Percentiles rank a stretch among this genome's conserved stretches.
Evolutionary conservation across 2,888 invertebrate genomes (phyloP).

Genomic region (Cephonodes hylas): DNA sequence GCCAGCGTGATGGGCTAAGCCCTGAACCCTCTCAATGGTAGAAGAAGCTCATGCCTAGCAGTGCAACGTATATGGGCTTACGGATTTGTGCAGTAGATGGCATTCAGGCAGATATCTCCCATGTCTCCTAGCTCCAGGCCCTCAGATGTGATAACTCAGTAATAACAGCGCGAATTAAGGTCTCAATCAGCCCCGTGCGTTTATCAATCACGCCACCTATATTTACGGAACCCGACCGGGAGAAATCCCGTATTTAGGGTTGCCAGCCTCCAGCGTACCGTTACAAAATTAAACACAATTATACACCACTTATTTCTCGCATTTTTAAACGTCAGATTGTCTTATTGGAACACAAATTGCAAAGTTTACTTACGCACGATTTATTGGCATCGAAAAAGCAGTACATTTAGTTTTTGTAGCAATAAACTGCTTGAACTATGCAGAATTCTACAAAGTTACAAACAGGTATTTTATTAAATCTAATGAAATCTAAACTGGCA

Average conservation of each 20-base stretch:
- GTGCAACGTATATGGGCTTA: too few species aligned
- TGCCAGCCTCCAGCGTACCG: constrained; percentile 18
- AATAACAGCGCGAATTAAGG: constrained; percentile 54
- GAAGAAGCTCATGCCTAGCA: too few species aligned
- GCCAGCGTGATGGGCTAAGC: too few species aligned
- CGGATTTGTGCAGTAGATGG: too few species aligned
- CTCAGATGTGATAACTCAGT: constrained; percentile 50
- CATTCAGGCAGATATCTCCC: not conserved
- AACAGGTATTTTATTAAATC: too few species aligned
- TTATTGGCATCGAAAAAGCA: not conserved
- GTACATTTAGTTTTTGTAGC: not conserved
- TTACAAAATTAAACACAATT: constrained; percentile 8
- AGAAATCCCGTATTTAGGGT: constrained; percentile 13
- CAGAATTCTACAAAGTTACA: too few species aligned
- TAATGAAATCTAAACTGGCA: too few species aligned
- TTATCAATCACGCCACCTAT: constrained; percentile 57
- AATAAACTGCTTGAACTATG: not conserved
- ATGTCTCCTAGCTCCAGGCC: constrained; percentile 19
- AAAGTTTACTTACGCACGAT: not conserved
- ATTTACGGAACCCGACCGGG: constrained; percentile 39
- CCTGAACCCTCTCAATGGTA: too few species aligned
- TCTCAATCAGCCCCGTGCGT: constrained; percentile 60
- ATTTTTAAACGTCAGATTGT: constrained; percentile 4
- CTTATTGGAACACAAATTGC: not conserved
- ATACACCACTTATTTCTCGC: not conserved